These are phyloP conservation scores for Cichladusa arquata DNA, from an alignment of 2,113 vertebrate genomes.

Conservation along the genomic window DNA sequence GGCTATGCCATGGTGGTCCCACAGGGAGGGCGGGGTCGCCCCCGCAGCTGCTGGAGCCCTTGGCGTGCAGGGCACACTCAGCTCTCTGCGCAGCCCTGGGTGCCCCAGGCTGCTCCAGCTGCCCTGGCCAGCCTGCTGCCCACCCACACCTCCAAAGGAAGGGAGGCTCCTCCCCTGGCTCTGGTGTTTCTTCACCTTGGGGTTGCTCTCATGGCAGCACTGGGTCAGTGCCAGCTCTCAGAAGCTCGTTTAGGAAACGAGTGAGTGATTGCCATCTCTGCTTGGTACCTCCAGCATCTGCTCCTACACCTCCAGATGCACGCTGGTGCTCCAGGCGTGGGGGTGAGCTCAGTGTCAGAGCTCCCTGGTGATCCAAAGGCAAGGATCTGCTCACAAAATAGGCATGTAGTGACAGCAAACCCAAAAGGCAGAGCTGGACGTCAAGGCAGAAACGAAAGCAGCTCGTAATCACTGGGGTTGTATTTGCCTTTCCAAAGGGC, in stretches of 20 bases:
- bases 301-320: not conserved
- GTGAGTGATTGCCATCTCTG: not conserved
- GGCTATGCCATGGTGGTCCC: not conserved
- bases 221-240: not conserved
- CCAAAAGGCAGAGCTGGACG: not conserved
- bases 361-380: not conserved
- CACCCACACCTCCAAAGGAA: not conserved
- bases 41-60: not conserved
- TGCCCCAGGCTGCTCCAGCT: not conserved
- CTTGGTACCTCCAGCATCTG: not conserved
- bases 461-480: not conserved
- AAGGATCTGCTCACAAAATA: not conserved
- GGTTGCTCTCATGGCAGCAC: not conserved
- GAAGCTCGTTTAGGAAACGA: not conserved
- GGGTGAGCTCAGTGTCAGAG: not conserved
- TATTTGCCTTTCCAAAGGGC: constrained; percentile 41
- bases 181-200: not conserved
- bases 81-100: not conserved
- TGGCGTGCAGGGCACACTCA: accelerated
- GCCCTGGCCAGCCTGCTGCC: not conserved
- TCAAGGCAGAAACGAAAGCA: not conserved
- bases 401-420: not conserved
- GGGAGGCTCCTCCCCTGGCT: not conserved
- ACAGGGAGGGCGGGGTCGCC: accelerated
- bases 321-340: accelerated